Evolutionary conservation across 2,888 invertebrate species (phyloP), one percentile per base, ranked within the genome.

Genomic region (Leucophora obtusa): DNA sequence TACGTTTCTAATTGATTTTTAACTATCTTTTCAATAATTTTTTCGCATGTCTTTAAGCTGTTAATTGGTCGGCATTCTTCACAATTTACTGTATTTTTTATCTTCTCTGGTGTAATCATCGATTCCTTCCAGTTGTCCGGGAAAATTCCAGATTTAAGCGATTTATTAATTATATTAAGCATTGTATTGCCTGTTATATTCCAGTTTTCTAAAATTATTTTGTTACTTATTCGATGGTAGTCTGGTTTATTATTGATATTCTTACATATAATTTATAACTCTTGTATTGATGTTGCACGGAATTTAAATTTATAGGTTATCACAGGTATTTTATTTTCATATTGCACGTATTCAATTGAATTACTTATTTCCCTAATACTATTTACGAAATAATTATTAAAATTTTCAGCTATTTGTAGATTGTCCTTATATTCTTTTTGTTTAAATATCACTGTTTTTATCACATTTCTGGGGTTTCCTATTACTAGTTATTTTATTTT

Each of bases 121-220:
- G 51, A 51, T n/a, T 65, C 18, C 15, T 65, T 65, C 63, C 63
- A 65, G n/a, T 51, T 65, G 8, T 51, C 17, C 33, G 63, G 63
- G 28, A 51, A 65, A 17, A 65, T n/a, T 35, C 51, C 51, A 33
- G 33, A 51, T 11, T 60, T 43, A 18, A 60, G 60, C 10, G 59
- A 59, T 33, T 59, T 59, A 14, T 59, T 59, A 38, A 38, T 15
- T 59, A 59, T 59, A 15, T 21, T 43, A 18, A 60, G 38, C 17
- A 60, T 60, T 35, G 9, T n/a, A 43, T 43, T 43, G 43, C 43
- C 43, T 7, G n/a, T n/a, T n/a, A n/a, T n/a, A n/a, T n/a, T n/a
- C n/a, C n/a, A n/a, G n/a, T n/a, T n/a, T n/a, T n/a, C n/a, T n/a
- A n/a, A n/a, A n/a, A n/a, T n/a, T n/a, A n/a, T n/a, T n/a, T n/a